These are phyloP conservation scores for Trichogramma dendrolimi DNA, from an alignment of 2,888 invertebrate species.

Conservation along the genomic window DNA sequence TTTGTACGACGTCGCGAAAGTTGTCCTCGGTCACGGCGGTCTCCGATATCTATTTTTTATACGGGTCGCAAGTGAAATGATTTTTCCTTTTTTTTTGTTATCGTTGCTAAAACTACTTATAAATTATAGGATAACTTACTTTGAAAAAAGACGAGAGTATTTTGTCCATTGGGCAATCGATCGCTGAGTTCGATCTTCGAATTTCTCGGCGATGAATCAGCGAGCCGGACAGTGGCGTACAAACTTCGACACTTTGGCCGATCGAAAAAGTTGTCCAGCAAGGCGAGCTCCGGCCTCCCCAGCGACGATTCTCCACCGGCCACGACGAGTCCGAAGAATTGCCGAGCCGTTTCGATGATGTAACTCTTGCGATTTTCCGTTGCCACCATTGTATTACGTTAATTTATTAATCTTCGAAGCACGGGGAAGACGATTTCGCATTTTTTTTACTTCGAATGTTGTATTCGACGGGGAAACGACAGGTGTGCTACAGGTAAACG, in stretches of 20 bases:
- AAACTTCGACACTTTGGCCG: slow-evolving; percentile 41
- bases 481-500: too few species aligned
- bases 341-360: slow-evolving; percentile 44
- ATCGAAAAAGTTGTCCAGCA: slow-evolving; percentile 44
- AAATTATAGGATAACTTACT: slow-evolving; percentile 33
- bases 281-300: slow-evolving; percentile 31
- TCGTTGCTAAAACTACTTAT: not conserved
- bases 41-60: slow-evolving; percentile 34
- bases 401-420: too few species aligned
- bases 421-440: too few species aligned
- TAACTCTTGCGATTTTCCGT: slow-evolving; percentile 39
- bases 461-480: too few species aligned
- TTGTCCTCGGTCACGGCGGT: slow-evolving; percentile 42
- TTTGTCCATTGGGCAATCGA: slow-evolving; percentile 37
- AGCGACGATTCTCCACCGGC: slow-evolving; percentile 25
- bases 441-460: too few species aligned
- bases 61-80: not conserved
- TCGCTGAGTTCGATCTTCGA: slow-evolving; percentile 37
- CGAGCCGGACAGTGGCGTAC: slow-evolving; percentile 33
- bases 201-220: slow-evolving; percentile 12
- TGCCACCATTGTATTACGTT: slow-evolving; percentile 33
- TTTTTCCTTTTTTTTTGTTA: not conserved
- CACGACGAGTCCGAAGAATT: slow-evolving; percentile 41
- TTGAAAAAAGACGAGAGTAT: slow-evolving; percentile 47
- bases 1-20: slow-evolving; percentile 46